Conservation (phyloP, 2,113 vertebrate species). For the Cyanoderma ruficeps region DNA sequence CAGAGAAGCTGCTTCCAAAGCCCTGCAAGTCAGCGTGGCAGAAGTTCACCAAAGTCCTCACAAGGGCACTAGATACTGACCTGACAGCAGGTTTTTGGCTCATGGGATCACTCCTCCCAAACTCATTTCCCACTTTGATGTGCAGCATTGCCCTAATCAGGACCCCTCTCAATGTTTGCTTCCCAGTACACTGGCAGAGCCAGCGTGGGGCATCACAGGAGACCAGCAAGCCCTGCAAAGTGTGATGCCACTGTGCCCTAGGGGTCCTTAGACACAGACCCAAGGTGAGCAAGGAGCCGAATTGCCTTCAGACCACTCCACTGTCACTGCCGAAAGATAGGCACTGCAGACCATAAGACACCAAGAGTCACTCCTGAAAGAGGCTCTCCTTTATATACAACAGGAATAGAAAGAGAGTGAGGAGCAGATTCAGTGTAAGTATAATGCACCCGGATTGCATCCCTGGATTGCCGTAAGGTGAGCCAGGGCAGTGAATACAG, state of each 20-base stretch:
- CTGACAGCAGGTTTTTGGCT: not conserved
- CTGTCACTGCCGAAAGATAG: not conserved
- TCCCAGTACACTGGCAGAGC: not conserved
- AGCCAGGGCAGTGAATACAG: not conserved
- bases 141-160: not conserved
- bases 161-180: not conserved
- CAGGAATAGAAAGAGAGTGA: not conserved
- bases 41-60: slow-evolving; percentile 11
- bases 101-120: not conserved
- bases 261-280: not conserved
- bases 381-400: not conserved
- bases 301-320: accelerated
- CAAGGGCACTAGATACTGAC: slow-evolving; percentile 1
- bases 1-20: not conserved
- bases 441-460: not conserved
- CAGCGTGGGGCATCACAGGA: not conserved
- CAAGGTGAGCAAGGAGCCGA: not conserved
- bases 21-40: not conserved
- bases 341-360: not conserved
- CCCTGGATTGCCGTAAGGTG: not conserved
- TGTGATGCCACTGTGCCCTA: accelerated
- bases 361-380: not conserved
- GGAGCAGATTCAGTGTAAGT: not conserved
- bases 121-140: not conserved
- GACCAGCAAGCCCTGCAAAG: not conserved